Base-by-base conservation (phyloP, 2,888 invertebrate species). In the Brenthis ino region DNA sequence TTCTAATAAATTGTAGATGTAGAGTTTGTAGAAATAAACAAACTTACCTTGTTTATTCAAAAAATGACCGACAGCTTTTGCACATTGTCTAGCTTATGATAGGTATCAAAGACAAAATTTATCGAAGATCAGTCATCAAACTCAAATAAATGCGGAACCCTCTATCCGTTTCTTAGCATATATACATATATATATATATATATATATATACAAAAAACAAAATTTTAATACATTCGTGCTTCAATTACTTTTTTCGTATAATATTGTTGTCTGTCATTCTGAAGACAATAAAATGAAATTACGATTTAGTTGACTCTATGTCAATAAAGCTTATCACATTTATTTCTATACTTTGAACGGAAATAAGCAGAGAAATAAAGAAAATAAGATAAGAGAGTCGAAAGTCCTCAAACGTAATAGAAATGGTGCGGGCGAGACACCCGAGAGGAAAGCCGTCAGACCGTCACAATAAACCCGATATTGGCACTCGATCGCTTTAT, bases 401-500 rank as follows among this genome's bases (percentile, higher is more conserved):
- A 56, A 71, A 71, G 58, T 58, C 13, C 69, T 71, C 64, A 33
- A 71, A 54, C 48, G 58, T 69, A 71, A 69, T 72, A 68, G 65
- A 70, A 72, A 70, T 70, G 68, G 65, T 66, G 70, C 60, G n/a
- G n/a, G 28, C 28, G 61, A 56, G 57, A 50, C 65, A 58, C 64
- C 70, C 56, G 63, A 72, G 68, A 58, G 37, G 57, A 58, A 53
- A 57, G 57, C 66, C 68, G 71, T 66, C 71, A 66, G 51, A 13
- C 56, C 57, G 55, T 65, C 64, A 68, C 70, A 61, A 68, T 63
- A 64, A 70, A 64, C 63, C 64, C 68, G 65, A 72, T 72, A 72
- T 68, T 68, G 70, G 70, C 68, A 68, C 72, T 70, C 68, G 16
- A 70, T 70, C 48, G 66, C 53, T 72, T 68, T 68, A 65, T 68